A percentile compares a stretch with the other conserved stretches of the same genome.
phyloP scores from a whole-genome alignment of 2,113 vertebrate genomes.

The Sylvia atricapilla region DNA sequence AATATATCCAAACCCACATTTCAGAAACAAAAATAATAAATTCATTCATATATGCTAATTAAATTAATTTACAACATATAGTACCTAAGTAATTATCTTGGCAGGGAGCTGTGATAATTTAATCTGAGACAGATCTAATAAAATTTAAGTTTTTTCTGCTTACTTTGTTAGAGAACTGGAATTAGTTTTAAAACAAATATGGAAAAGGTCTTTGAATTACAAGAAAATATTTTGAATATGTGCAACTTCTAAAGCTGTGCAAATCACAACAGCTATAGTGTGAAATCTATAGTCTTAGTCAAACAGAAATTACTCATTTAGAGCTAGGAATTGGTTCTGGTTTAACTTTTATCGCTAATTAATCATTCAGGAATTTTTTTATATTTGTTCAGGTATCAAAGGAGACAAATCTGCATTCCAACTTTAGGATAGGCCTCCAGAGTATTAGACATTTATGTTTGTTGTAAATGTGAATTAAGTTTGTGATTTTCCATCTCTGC shows the following conservation, averaged over 20 bases:
- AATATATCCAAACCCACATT: background rate
- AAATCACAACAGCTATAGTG: background rate
- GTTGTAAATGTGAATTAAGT: background rate
- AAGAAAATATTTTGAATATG: background rate
- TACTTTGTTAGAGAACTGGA: background rate
- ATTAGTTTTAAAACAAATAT: background rate
- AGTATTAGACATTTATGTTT: background rate
- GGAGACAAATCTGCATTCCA: background rate
- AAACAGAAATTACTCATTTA: background rate
- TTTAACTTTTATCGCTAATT: background rate
- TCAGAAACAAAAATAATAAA: background rate
- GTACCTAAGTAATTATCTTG: background rate
- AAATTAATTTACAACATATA: background rate
- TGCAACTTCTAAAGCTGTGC: background rate
- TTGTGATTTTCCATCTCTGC: background rate
- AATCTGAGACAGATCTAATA: background rate
- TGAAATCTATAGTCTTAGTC: background rate
- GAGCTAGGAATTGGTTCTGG: background rate
- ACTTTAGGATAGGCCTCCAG: background rate
- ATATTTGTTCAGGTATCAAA: background rate
- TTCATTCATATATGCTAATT: background rate
- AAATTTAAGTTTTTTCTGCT: background rate
- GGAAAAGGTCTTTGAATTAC: background rate
- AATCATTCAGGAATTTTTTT: background rate
- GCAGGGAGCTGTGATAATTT: background rate